Evolutionary conservation across 2,113 vertebrate genomes (phyloP), one percentile per base, ranked within the genome.

Genomic region (Pseudorhombus dupliciocellatus): DNA sequence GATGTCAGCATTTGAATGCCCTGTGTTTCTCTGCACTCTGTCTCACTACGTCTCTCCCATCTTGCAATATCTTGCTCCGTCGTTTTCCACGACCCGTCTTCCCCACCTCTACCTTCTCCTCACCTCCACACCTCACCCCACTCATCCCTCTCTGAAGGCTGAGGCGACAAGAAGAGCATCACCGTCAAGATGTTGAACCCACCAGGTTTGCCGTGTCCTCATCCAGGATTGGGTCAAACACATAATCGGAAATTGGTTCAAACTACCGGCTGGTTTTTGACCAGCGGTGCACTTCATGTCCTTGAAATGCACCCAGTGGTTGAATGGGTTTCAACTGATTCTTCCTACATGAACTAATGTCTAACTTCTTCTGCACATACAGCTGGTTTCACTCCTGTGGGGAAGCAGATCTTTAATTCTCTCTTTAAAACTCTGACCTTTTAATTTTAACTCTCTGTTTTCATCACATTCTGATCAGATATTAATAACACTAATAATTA

Each of bases 151-250:
- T 93, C 91, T 86, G 91, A 97, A 98, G 97, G 95, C 95, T 99
- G 88, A 95, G 94, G 92, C 95, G 93, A 90, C 93, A 94, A 89
- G 92, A 96, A 88, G 94, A 95, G 92, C 94, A 85, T 93, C 94
- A 83, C 94, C 94, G 91, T 81, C 94, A 92, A 85, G 94, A 95
- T 87, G 94, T 91, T 93, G 95, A 95, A 92, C 93, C 92, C 70
- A 86, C 89, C 95, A 98, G 97, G 97, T 99, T 96, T 94, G 96
- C 94, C 16, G 66, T 4, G 88, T 88, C 93, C 91, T 18, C 94
- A 58, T 20, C 66, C 44, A 34, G 72, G 66, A 74, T 51, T 21
- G 62, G 80, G 68, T 70, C 73, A 61, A 63, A 67, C n/a, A 8
- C 15, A 30, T 2, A 73, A 58, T 58, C 65, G 58, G 57, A 84